Evolutionary conservation across 2,888 invertebrate genomes (phyloP).

Genomic region (Ommatoiulus sabulosus): DNA sequence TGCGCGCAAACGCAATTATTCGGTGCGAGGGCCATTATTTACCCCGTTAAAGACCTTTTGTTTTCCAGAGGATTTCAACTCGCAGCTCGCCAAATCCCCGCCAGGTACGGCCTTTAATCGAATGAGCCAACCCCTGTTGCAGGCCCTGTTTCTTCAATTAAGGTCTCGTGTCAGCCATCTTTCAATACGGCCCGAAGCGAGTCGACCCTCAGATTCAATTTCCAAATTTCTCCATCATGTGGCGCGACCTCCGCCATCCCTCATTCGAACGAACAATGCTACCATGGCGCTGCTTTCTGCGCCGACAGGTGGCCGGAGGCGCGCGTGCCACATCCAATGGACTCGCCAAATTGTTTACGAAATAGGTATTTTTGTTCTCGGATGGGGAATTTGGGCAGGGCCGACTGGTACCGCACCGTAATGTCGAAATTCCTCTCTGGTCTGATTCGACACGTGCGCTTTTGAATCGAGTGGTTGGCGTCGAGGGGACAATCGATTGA

Average conservation of each 20-base stretch:
- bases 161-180: neutral
- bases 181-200: neutral
- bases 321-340: neutral
- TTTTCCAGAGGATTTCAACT: neutral
- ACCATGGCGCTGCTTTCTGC: neutral
- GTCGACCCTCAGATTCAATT: neutral
- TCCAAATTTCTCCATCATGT: too few species aligned
- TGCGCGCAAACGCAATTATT: neutral
- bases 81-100: neutral
- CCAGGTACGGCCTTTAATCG: neutral
- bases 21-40: neutral
- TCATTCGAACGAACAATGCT: neutral
- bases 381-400: neutral
- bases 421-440: neutral
- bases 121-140: neutral
- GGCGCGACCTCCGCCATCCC: neutral
- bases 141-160: neutral
- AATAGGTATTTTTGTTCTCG: neutral
- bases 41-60: neutral
- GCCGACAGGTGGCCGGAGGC: neutral
- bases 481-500: slow-evolving; percentile 36
- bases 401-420: neutral
- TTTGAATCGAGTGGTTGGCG: neutral
- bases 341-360: too few species aligned
- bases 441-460: neutral